These are phyloP conservation scores for Cantharis nigra DNA, from an alignment of 2,888 invertebrate genomes.

Conservation along the genomic window DNA sequence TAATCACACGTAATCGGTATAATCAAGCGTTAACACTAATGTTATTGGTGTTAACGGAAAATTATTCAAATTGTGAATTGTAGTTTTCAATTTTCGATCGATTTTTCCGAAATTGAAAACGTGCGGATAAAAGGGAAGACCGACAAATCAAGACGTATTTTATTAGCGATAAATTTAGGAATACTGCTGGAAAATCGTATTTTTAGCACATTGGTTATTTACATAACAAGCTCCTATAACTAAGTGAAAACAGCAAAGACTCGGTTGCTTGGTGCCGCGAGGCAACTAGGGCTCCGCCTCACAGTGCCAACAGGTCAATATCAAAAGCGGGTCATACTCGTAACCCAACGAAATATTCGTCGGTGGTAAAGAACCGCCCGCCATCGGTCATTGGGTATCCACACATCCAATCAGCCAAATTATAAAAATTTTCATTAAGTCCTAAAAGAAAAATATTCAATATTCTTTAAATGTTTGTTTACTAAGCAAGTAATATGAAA, in stretches of 20 bases:
- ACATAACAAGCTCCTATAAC: slow-evolving; percentile 29
- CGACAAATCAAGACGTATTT: background rate
- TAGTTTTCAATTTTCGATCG: slow-evolving; percentile 3
- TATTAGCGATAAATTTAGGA: background rate
- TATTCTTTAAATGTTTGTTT: background rate
- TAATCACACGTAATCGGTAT: slow-evolving; percentile 11
- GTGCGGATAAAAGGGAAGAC: background rate
- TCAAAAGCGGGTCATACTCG: slow-evolving; percentile 43
- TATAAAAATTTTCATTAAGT: slow-evolving; percentile 31
- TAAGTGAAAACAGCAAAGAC: slow-evolving; percentile 26
- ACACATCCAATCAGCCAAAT: slow-evolving; percentile 43
- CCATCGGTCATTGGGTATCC: slow-evolving; percentile 46
- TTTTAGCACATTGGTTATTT: slow-evolving; percentile 21
- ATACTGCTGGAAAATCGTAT: slow-evolving; percentile 9
- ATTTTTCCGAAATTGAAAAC: slow-evolving; percentile 8
- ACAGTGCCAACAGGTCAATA: slow-evolving; percentile 47
- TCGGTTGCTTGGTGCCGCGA: slow-evolving; percentile 28
- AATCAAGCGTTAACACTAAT: slow-evolving; percentile 10
- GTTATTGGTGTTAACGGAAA: slow-evolving; percentile 8
- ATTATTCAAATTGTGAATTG: background rate
- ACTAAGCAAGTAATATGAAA: slow-evolving; percentile 2
- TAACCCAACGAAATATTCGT: slow-evolving; percentile 42
- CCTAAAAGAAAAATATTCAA: slow-evolving; percentile 5
- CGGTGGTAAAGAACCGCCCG: slow-evolving; percentile 44
- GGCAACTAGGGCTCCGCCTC: slow-evolving; percentile 42